phyloP scores from a whole-genome alignment of 2,113 vertebrate genomes.

The Girardinichthys multiradiatus region DNA sequence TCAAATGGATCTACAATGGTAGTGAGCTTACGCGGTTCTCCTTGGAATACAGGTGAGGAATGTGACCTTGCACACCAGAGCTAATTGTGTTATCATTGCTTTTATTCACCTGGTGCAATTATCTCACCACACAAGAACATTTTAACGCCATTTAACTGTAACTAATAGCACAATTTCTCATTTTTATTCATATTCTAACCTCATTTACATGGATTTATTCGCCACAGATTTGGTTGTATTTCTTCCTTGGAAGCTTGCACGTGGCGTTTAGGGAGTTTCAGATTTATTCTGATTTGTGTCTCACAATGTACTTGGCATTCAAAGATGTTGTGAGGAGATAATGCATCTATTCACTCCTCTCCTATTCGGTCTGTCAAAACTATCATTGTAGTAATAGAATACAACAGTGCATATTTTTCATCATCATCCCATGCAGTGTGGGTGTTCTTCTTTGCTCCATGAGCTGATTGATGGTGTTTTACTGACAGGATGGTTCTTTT shows the following conservation, averaged over 20 bases:
- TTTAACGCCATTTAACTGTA: slow-evolving; percentile 74
- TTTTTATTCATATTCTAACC: slow-evolving; percentile 68
- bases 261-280: slow-evolving; percentile 71
- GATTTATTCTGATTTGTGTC: slow-evolving; percentile 66
- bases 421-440: slow-evolving; percentile 32
- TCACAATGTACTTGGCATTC: slow-evolving; percentile 51
- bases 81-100: slow-evolving; percentile 28
- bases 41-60: slow-evolving; percentile 91
- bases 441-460: slow-evolving; percentile 34
- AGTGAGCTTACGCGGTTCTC: slow-evolving; percentile 95
- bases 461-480: slow-evolving; percentile 39
- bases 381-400: slow-evolving; percentile 45
- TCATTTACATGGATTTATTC: slow-evolving; percentile 78
- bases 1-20: slow-evolving; percentile 96
- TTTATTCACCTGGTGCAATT: slow-evolving; percentile 57
- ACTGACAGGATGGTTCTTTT: slow-evolving; percentile 41
- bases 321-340: slow-evolving; percentile 54
- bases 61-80: not conserved
- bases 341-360: slow-evolving; percentile 40
- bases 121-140: slow-evolving; percentile 60
- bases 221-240: slow-evolving; percentile 63
- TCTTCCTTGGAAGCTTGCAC: slow-evolving; percentile 64
- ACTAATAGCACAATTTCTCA: slow-evolving; percentile 74
- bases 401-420: slow-evolving; percentile 41
- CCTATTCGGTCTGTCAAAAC: slow-evolving; percentile 29